Conservation (phyloP, 2,797 vertebrate species). For the Acridotheres tristis region DNA sequence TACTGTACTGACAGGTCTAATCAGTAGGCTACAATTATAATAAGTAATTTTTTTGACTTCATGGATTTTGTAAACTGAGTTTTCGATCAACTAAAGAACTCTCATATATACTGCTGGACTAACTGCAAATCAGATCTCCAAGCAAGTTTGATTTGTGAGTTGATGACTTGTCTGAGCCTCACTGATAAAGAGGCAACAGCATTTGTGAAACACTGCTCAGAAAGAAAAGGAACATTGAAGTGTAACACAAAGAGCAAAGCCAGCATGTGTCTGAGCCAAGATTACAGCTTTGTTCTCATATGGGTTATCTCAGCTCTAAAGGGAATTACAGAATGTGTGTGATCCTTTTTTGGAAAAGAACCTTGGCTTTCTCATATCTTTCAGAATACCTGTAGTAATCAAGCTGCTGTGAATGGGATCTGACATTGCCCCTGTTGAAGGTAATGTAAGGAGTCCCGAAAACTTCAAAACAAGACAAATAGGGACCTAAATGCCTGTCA, state of each 20-base stretch:
- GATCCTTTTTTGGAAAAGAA: background rate
- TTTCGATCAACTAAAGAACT: background rate
- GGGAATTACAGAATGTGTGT: background rate
- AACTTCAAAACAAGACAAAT: background rate
- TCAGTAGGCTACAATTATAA: background rate
- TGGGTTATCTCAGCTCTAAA: background rate
- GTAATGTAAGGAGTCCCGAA: background rate
- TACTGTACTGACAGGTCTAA: background rate
- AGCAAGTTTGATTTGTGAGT: background rate
- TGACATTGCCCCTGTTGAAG: fast-evolving
- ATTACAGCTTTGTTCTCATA: background rate
- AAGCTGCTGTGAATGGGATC: background rate
- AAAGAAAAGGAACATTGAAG: background rate
- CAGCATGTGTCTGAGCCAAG: background rate
- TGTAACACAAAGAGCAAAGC: background rate
- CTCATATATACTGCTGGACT: background rate
- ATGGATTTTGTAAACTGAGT: background rate
- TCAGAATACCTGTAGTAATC: background rate
- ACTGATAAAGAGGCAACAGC: background rate
- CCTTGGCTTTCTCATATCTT: background rate
- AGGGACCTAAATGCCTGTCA: background rate
- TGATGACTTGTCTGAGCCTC: background rate
- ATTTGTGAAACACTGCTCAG: fast-evolving
- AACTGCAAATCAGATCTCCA: background rate
- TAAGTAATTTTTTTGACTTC: background rate